Percentiles rank a stretch among this genome's conserved stretches.
phyloP scores from a whole-genome alignment of 2,797 vertebrate species.

The Heliangelus exortis region DNA sequence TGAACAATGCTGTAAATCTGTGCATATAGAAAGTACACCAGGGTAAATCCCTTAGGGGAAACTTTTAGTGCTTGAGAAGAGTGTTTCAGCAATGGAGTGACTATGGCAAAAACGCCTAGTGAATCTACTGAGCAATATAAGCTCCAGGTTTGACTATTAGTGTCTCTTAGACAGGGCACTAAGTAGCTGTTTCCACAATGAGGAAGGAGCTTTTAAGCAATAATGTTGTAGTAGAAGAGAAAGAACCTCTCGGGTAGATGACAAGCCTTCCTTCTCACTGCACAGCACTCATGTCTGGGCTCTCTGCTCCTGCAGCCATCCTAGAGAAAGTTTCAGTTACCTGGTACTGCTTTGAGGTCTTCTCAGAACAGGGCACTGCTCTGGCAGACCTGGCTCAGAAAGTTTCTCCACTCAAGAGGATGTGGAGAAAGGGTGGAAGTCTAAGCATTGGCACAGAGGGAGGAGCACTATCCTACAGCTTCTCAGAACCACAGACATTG shows the following conservation, averaged over 20 bases:
- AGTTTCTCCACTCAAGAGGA: not conserved
- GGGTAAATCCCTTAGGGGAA: not conserved
- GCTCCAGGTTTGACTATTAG: constrained; percentile 27
- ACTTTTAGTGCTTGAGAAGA: not conserved
- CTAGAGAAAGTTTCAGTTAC: not conserved
- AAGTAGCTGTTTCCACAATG: not conserved
- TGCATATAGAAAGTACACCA: not conserved
- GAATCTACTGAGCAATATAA: constrained; percentile 52
- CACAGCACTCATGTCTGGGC: not conserved
- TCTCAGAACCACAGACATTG: not conserved
- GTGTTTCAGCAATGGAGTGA: not conserved
- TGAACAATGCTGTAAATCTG: not conserved
- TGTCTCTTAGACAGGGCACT: constrained; percentile 24
- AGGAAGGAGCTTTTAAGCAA: not conserved
- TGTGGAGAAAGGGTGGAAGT: not conserved
- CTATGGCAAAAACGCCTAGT: not conserved
- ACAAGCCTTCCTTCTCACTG: not conserved
- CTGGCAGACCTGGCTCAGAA: not conserved
- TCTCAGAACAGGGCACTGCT: not conserved
- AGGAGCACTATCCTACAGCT: not conserved
- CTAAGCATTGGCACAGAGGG: not conserved
- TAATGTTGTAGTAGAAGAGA: not conserved
- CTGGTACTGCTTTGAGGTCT: not conserved
- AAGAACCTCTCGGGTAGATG: not conserved
- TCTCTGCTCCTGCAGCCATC: not conserved